These are phyloP conservation scores for Lycocerus yunnanus DNA, from an alignment of 2,888 invertebrate genomes.

Conservation along the genomic window DNA sequence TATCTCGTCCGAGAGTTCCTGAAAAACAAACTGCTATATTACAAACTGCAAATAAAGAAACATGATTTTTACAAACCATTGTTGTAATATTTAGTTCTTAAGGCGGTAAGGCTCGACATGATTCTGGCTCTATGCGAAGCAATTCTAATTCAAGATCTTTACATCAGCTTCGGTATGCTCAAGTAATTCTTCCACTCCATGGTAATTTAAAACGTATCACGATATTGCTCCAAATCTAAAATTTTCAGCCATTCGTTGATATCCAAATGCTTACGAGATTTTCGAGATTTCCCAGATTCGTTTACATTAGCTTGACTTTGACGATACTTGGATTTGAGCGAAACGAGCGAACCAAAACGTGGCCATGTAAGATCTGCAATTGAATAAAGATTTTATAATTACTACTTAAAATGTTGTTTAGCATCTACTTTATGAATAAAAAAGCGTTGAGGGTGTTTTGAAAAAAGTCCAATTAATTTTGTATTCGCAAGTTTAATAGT, in stretches of 20 bases:
- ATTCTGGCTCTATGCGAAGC: conserved; percentile 67
- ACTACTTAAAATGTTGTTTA: not conserved
- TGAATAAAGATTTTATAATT: not conserved
- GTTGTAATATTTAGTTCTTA: conserved; percentile 65
- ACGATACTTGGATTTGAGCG: conserved; percentile 46
- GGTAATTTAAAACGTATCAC: conserved; percentile 57
- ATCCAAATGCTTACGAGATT: conserved; percentile 57
- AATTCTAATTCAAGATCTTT: conserved; percentile 63
- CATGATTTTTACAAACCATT: conserved; percentile 26
- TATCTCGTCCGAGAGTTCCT: conserved; percentile 18
- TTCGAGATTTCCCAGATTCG: conserved; percentile 14
- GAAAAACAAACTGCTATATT: conserved; percentile 6
- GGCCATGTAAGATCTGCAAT: conserved; percentile 49
- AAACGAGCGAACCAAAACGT: conserved; percentile 48
- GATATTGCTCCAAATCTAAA: conserved; percentile 64
- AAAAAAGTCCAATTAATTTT: not conserved
- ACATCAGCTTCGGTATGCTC: conserved; percentile 63
- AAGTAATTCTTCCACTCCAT: conserved; percentile 64
- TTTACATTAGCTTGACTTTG: conserved; percentile 22
- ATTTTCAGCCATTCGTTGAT: conserved; percentile 64
- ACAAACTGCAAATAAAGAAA: conserved; percentile 8
- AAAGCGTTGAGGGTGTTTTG: not conserved
- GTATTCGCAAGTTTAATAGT: not conserved
- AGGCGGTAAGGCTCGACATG: conserved; percentile 66
- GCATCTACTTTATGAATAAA: not conserved